Evolutionary conservation across 2,888 invertebrate species (phyloP).

Genomic region (Eledona agricola): DNA sequence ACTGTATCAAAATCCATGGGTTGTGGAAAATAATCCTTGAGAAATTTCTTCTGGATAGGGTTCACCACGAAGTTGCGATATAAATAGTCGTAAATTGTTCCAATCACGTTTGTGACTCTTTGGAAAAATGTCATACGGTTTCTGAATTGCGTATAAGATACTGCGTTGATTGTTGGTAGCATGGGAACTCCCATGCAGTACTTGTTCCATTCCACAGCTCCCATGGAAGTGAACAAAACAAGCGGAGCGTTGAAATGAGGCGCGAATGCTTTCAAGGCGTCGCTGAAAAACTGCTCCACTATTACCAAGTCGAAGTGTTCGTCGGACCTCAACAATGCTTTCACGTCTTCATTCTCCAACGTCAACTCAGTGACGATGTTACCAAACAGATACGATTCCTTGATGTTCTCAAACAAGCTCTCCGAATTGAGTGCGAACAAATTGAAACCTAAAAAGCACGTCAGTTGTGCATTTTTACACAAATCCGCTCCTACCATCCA

Average conservation of each 20-base stretch:
- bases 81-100: constrained; percentile 50
- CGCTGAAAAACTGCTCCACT: constrained; percentile 64
- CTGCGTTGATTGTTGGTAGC: constrained; percentile 65
- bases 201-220: constrained; percentile 62
- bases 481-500: too few species aligned
- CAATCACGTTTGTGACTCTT: constrained; percentile 65
- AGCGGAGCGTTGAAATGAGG: constrained; percentile 57
- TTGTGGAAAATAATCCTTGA: constrained; percentile 52
- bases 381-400: constrained; percentile 32
- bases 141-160: constrained; percentile 59
- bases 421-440: constrained; percentile 15
- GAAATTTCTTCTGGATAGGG: constrained; percentile 46
- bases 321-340: constrained; percentile 51
- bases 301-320: constrained; percentile 61
- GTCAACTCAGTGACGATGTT: constrained; percentile 38
- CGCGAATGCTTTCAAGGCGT: constrained; percentile 61
- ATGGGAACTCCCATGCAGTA: constrained; percentile 63
- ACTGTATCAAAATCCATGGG: constrained; percentile 48
- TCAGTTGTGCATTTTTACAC: not conserved
- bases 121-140: constrained; percentile 65
- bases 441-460: constrained; percentile 21
- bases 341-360: constrained; percentile 48
- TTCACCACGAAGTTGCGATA: constrained; percentile 44
- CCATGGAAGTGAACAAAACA: constrained; percentile 61
- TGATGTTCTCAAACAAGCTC: constrained; percentile 12